A percentile compares a stretch with the other conserved stretches of the same genome.
Evolutionary conservation across 2,888 invertebrate genomes (phyloP).

Genomic region (Hybos culiciformis): DNA sequence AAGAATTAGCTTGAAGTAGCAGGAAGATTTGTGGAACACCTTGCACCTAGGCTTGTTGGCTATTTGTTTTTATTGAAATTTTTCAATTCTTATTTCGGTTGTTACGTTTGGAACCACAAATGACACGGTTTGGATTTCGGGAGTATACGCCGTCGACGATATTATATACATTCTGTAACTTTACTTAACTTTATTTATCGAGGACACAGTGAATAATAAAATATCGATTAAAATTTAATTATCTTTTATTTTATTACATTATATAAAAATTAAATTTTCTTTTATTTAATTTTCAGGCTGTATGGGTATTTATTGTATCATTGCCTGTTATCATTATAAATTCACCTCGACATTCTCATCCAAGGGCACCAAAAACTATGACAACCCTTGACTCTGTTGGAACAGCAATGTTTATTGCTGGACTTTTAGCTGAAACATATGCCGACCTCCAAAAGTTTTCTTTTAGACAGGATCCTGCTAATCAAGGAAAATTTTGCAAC

Average conservation of each 20-base stretch:
- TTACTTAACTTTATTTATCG: no score
- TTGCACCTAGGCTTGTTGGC: no score
- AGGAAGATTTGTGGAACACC: no score
- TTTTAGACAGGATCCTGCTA: constrained; percentile 75
- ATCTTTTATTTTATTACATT: background rate
- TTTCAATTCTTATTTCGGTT: no score
- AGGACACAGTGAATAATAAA: background rate
- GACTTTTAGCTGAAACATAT: constrained; percentile 74
- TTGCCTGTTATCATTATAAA: constrained; percentile 84
- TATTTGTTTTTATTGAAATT: no score
- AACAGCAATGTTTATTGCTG: constrained; percentile 69
- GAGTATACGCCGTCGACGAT: no score
- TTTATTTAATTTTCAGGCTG: constrained; percentile 43
- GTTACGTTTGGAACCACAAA: no score
- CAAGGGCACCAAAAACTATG: constrained; percentile 68
- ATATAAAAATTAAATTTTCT: constrained; percentile 2
- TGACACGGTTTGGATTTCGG: no score
- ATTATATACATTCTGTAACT: no score
- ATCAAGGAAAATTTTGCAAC: constrained; percentile 87
- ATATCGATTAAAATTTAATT: background rate
- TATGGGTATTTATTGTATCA: constrained; percentile 87
- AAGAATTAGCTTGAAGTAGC: no score
- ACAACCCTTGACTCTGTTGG: constrained; percentile 77
- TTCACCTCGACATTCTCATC: constrained; percentile 64
- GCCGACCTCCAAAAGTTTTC: constrained; percentile 87